Evolutionary conservation across 2,888 invertebrate genomes (phyloP), one percentile per base, ranked within the genome.

Genomic region (Cantharis nigra): DNA sequence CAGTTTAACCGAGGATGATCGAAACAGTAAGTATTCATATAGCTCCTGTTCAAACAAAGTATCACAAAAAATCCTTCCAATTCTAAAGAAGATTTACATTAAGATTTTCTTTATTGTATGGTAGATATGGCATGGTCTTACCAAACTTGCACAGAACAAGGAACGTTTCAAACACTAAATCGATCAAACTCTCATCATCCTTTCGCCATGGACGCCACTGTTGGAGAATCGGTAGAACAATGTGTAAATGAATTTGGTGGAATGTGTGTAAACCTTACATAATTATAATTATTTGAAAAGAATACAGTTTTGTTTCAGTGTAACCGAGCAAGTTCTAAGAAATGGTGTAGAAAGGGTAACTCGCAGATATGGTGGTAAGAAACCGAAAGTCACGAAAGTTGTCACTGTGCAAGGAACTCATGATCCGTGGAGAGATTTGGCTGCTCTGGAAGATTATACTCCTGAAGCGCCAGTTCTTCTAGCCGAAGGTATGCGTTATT

Each of bases 291-390:
- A 16, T 16, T 16, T 16, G 16, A 1, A 16, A 16, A 16, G 16
- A 16, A 16, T 16, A 1, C 16, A 16, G 16, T 16, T 16, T 16
- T 2, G 5, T 49, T n/a, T 49, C 5, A 49, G 49, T 7, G 49
- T 70, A 18, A 70, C 70, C 4, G 70, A 70, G 33, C 28, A 33
- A 23, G 30, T 70, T 70, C 14, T 70, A 3, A 28, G 28, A 16
- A 63, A 18, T 7, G 74, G 74, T 5, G 33, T 74, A 18, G 70
- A 69, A 23, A 63, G 70, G 11, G 30, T 30, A 7, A 69, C 13
- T 30, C 74, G 74, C 20, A 69, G 74, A 63, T 74, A 74, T 18
- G 74, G 74, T 10, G 74, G 74, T 10, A 33, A 62, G n/a, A 63
- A 28, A 63, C 74, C 74, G 10, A 14, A 16, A 28, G 64, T 74